Conservation (phyloP, 2,888 invertebrate species). For the Acanthoscelides obtectus region DNA sequence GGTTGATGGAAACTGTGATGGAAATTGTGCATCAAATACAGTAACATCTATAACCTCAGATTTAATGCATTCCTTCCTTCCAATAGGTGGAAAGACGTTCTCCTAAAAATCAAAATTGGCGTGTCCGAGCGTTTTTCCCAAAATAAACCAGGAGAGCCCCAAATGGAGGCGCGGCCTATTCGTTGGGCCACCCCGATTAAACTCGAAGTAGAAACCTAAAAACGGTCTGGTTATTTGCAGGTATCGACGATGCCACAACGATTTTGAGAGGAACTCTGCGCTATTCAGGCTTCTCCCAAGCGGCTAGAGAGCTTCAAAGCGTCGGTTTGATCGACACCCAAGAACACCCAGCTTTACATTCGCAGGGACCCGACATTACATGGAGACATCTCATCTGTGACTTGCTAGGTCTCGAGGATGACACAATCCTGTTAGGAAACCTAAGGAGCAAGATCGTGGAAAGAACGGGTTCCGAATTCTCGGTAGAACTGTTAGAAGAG, state of each 20-base stretch:
- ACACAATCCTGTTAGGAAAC: constrained; percentile 90
- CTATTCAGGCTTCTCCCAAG: constrained; percentile 84
- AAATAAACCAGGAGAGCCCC: no score
- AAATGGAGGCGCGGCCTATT: no score
- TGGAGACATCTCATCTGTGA: constrained; percentile 88
- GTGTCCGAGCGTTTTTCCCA: no score
- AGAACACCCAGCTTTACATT: constrained; percentile 86
- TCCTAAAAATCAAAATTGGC: no score
- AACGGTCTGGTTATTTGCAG: not conserved
- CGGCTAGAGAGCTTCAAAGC: constrained; percentile 80
- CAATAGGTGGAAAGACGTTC: no score
- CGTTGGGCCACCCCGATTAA: no score
- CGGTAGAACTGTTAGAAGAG: constrained; percentile 74
- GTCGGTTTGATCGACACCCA: constrained; percentile 78
- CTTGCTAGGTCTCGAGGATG: constrained; percentile 75
- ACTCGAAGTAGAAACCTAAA: no score
- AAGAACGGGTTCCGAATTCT: constrained; percentile 65
- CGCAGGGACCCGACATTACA: constrained; percentile 90
- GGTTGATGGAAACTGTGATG: no score
- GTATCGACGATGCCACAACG: constrained; percentile 81
- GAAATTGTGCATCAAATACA: no score
- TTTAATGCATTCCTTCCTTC: no score
- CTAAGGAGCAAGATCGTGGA: constrained; percentile 79
- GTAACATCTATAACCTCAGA: no score
- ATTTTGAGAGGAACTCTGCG: constrained; percentile 90